Percentiles rank a stretch among this genome's conserved stretches.
Evolutionary conservation across 2,113 vertebrate genomes (phyloP).

Genomic region (Nicator chloris): DNA sequence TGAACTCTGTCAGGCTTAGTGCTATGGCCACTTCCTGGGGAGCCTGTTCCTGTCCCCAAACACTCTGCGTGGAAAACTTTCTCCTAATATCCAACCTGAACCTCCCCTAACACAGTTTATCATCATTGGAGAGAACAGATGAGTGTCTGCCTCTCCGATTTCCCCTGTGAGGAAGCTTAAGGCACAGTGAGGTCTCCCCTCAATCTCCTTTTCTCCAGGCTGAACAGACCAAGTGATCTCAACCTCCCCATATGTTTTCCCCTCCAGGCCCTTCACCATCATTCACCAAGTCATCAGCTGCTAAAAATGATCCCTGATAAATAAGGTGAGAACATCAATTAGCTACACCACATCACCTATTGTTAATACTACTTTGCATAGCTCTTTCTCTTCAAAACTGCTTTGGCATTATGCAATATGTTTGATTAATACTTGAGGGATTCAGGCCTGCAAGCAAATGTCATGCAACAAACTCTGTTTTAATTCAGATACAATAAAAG

Average conservation of each 20-base stretch:
- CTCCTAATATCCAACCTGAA: not conserved
- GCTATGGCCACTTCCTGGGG: no score
- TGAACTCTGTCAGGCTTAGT: not conserved
- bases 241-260: not conserved
- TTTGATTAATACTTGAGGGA: not conserved
- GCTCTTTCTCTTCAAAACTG: not conserved
- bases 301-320: not conserved
- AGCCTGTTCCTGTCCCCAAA: not conserved
- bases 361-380: not conserved
- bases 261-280: not conserved
- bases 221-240: not conserved
- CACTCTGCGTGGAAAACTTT: not conserved
- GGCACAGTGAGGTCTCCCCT: not conserved
- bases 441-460: not conserved
- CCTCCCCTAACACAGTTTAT: not conserved
- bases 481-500: not conserved
- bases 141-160: not conserved
- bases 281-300: not conserved
- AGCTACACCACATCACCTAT: not conserved
- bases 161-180: not conserved
- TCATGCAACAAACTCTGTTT: not conserved
- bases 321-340: not conserved
- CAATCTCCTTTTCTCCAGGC: not conserved
- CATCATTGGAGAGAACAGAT: not conserved
- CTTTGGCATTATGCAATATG: not conserved